A percentile compares a stretch with the other conserved stretches of the same genome.
phyloP scores from a whole-genome alignment of 2,797 vertebrate genomes.

The Mastacembelus armatus region DNA sequence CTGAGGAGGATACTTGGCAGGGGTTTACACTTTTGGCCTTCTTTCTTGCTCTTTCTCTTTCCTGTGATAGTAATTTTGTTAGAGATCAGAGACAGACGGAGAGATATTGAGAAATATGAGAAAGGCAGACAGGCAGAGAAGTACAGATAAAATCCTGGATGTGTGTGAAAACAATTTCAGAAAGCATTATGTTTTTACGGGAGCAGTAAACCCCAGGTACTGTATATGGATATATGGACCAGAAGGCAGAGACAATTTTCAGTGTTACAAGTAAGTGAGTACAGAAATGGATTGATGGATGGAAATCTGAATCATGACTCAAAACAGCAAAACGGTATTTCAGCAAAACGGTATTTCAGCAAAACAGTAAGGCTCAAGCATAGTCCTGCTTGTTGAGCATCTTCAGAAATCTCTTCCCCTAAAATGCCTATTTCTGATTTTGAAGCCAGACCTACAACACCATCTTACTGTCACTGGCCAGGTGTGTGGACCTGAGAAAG shows the following conservation, averaged over 20 bases:
- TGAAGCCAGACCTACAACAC: too few relatives aligned
- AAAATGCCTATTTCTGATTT: background rate
- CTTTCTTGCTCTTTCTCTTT: conserved; percentile 51
- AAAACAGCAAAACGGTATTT: background rate
- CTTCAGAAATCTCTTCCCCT: background rate
- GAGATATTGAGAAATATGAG: conserved; percentile 35
- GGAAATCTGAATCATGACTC: conserved; percentile 14
- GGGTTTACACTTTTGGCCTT: conserved; percentile 69
- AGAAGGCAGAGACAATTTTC: conserved; percentile 8
- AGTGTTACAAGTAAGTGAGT: background rate
- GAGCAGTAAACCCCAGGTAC: conserved; percentile 55
- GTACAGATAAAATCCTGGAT: conserved; percentile 83
- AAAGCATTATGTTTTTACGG: conserved; percentile 86
- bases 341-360: too few relatives aligned
- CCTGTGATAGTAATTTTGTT: conserved; percentile 45
- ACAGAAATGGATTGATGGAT: conserved; percentile 24
- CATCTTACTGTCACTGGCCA: too few relatives aligned
- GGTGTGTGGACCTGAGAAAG: too few relatives aligned
- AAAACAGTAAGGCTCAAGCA: too few relatives aligned
- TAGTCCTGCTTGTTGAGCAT: too few relatives aligned
- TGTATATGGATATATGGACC: conserved; percentile 6
- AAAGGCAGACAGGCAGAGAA: conserved; percentile 21
- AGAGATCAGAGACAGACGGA: conserved; percentile 35
- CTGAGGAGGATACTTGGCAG: conserved; percentile 85
- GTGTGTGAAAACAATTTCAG: conserved; percentile 84